Evolutionary conservation across 2,888 invertebrate genomes (phyloP).

Genomic region (Apotomis capreana): DNA sequence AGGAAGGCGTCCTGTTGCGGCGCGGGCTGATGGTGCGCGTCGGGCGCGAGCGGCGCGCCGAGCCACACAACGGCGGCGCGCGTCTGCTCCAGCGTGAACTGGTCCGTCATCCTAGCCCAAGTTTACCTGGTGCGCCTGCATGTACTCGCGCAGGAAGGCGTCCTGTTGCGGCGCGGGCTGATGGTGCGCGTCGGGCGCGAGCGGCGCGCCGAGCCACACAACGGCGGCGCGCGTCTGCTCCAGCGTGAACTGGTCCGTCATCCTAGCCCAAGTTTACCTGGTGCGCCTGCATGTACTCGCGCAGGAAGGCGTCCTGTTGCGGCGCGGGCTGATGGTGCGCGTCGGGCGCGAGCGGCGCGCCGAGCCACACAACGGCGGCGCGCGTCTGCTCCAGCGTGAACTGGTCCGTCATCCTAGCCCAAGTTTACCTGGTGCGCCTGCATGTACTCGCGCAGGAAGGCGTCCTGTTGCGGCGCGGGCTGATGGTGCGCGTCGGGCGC

Average conservation of each 20-base stretch:
- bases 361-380: constrained; percentile 85
- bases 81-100: constrained; percentile 87
- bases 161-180: constrained; percentile 90
- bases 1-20: constrained; percentile 91
- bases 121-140: constrained; percentile 90
- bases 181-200: constrained; percentile 87
- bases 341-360: constrained; percentile 88
- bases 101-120: background rate
- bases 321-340: constrained; percentile 87
- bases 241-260: constrained; percentile 77
- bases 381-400: constrained; percentile 87
- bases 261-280: constrained; percentile 81
- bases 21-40: constrained; percentile 87
- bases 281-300: constrained; percentile 93
- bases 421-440: constrained; percentile 89
- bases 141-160: constrained; percentile 93
- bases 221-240: constrained; percentile 85
- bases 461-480: constrained; percentile 88
- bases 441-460: constrained; percentile 94
- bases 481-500: constrained; percentile 88
- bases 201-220: constrained; percentile 89
- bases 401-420: background rate
- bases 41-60: constrained; percentile 88
- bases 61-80: constrained; percentile 85
- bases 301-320: constrained; percentile 91